Percentiles rank a stretch among this genome's conserved stretches.
Evolutionary conservation across 2,113 vertebrate species (phyloP).

Genomic region (Heterochromis multidens): DNA sequence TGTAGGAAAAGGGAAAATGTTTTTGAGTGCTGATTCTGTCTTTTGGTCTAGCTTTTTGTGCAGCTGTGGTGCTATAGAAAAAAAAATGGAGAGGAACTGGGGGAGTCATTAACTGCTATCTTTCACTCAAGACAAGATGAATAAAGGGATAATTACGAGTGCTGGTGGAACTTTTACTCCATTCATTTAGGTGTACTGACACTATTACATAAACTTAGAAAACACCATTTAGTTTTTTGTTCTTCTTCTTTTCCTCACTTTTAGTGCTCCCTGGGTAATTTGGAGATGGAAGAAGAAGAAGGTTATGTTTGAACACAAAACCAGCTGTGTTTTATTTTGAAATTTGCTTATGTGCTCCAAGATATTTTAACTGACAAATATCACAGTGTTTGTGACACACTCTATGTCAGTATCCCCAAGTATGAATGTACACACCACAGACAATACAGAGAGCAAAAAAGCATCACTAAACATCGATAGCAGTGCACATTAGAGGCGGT

Average conservation of each 20-base stretch:
- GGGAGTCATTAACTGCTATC: constrained; percentile 34
- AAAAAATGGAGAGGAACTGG: neutral
- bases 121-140: neutral
- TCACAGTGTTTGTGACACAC: neutral
- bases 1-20: neutral
- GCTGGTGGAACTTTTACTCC: neutral
- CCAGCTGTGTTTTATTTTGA: neutral
- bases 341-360: neutral
- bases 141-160: constrained; percentile 1
- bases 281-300: neutral
- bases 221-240: neutral
- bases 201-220: neutral
- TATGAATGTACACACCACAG: neutral
- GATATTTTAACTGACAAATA: neutral
- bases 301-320: neutral
- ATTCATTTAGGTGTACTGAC: neutral
- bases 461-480: neutral
- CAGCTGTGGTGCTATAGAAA: neutral
- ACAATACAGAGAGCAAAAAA: neutral
- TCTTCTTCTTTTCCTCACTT: accelerated
- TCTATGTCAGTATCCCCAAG: neutral
- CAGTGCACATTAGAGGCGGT: neutral
- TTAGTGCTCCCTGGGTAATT: neutral
- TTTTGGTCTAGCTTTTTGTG: constrained; percentile 11
- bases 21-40: constrained; percentile 1